phyloP scores from a whole-genome alignment of 2,888 invertebrate species.

The Geophilus truncorum region DNA sequence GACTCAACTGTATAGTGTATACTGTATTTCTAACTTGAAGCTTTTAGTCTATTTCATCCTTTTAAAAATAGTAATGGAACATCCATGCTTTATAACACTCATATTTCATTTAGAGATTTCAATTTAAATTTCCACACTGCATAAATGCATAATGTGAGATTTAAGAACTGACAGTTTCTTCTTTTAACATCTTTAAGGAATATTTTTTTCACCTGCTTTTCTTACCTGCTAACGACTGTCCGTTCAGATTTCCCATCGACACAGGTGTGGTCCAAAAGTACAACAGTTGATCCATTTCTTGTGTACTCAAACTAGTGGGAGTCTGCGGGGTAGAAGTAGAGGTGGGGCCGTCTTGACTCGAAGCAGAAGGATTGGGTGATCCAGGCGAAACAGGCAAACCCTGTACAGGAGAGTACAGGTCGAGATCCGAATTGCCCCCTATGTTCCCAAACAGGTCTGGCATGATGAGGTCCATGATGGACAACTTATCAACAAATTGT shows the following conservation, averaged over 20 bases:
- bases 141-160: too few species aligned
- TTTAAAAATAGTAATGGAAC: too few species aligned
- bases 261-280: constrained; percentile 32
- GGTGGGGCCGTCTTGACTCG: not conserved
- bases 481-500: not conserved
- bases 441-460: constrained; percentile 29
- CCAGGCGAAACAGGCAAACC: not conserved
- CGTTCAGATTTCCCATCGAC: not conserved
- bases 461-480: constrained; percentile 31
- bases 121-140: too few species aligned
- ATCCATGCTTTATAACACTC: too few species aligned
- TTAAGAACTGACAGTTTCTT: not conserved
- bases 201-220: too few species aligned
- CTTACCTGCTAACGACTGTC: constrained; percentile 27
- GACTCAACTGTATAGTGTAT: too few species aligned
- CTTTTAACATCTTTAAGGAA: too few species aligned
- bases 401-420: constrained; percentile 25
- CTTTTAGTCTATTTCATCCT: too few species aligned
- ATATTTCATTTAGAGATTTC: too few species aligned
- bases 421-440: constrained; percentile 24
- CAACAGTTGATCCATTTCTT: constrained; percentile 30
- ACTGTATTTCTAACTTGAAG: too few species aligned
- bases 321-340: not conserved
- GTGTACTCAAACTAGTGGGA: constrained; percentile 14
- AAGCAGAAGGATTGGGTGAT: constrained; percentile 27